A percentile compares a stretch with the other conserved stretches of the same genome.
phyloP scores from a whole-genome alignment of 2,113 vertebrate genomes.

The Naja naja region DNA sequence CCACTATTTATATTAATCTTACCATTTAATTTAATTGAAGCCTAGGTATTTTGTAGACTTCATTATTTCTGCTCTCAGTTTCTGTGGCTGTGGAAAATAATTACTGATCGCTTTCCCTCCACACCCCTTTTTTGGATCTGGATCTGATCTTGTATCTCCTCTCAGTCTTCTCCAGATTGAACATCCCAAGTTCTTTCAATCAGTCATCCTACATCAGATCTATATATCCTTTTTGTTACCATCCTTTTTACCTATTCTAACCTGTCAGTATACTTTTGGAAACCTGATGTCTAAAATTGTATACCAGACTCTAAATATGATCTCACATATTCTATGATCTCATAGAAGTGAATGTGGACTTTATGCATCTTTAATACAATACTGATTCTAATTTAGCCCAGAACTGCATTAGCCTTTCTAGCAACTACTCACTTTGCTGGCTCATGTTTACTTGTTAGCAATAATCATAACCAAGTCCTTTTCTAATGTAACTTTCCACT shows the following conservation, averaged over 20 bases:
- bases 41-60: not conserved
- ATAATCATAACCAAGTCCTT: not conserved
- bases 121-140: not conserved
- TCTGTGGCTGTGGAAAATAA: not conserved
- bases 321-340: not conserved
- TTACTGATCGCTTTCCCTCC: not conserved
- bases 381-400: not conserved
- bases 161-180: not conserved
- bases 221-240: not conserved
- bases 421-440: not conserved
- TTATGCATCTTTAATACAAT: not conserved
- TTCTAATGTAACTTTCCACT: not conserved
- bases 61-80: not conserved
- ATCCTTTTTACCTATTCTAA: not conserved
- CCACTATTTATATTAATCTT: not conserved
- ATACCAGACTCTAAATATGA: not conserved
- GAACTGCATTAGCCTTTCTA: not conserved
- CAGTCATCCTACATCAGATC: not conserved
- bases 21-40: not conserved
- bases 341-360: not conserved
- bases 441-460: not conserved
- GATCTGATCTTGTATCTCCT: not conserved
- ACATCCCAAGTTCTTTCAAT: not conserved
- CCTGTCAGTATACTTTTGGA: not conserved
- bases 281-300: not conserved